Evolutionary conservation across 2,113 vertebrate genomes (phyloP).

Genomic region (Dipodomys spectabilis): DNA sequence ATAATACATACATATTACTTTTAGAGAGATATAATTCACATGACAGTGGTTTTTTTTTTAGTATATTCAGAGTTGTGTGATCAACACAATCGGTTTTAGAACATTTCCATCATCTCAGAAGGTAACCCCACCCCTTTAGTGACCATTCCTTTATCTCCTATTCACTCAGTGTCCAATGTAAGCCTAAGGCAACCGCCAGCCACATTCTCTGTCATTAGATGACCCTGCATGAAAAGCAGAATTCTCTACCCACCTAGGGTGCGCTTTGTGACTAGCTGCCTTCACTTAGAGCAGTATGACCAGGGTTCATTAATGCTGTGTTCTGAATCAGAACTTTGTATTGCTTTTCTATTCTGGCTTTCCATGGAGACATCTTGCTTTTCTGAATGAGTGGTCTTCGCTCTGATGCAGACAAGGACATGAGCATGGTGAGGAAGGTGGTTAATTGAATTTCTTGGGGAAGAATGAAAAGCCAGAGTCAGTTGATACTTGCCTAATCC

Average conservation of each 20-base stretch:
- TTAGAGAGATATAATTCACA: neutral
- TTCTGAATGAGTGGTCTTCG: neutral
- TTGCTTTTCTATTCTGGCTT: neutral
- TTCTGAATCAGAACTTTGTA: neutral
- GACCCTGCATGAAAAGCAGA: neutral
- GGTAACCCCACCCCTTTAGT: neutral
- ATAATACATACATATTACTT: neutral
- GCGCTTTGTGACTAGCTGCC: neutral
- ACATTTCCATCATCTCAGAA: neutral
- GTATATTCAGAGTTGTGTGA: neutral
- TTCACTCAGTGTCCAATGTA: neutral
- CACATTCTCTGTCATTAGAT: neutral
- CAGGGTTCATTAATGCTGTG: neutral
- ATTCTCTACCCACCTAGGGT: neutral
- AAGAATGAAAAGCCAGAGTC: neutral
- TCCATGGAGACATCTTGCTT: neutral
- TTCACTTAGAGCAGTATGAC: neutral
- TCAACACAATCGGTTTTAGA: neutral
- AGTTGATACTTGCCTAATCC: neutral
- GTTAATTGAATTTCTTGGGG: neutral
- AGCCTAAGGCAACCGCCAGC: neutral
- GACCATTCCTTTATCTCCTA: accelerated
- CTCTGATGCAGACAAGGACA: neutral
- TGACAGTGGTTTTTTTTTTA: neutral
- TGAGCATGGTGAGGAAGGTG: neutral